Base-by-base conservation (phyloP, 1,140 invertebrate genomes). In the roundworm (Caenorhabditis elegans) region DNA sequence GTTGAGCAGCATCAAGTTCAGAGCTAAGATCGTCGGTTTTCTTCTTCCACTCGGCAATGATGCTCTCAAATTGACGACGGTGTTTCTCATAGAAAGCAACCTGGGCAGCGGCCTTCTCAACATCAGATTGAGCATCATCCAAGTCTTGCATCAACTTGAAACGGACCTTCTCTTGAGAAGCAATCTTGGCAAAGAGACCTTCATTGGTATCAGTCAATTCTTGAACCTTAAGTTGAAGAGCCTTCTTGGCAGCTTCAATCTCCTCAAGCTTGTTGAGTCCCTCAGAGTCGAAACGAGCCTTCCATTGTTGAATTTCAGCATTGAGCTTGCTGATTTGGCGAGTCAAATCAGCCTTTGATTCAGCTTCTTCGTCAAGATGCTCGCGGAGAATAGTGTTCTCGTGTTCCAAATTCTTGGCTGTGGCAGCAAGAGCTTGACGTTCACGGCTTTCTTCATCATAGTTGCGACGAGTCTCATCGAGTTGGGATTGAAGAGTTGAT, bases 21-120 rank as follows among this genome's bases (percentile, higher is more conserved):
- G 95, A 94, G 85, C 96, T 94, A 83, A 99, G 93, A 90, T 98
- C 97, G 88, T 98, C 96, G 90, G 96, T 95, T 93, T 98, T 98
- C 91, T 97, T 94, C 92, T 98, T 98, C 97, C 97, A 99, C 94
- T 99, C 97, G 84, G 95, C 94, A 90, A 99, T 95, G 91, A 98
- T 97, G 92, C 28, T 55, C 93, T 99, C 98, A 92, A 99, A 98
- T 86, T 95, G 95, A 92, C 98, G 98, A 92, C 98, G 96, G 92
- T 98, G 98, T 95, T 99, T 99, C 92, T 99, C 98, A 86, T 98
- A 94, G 80, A 95, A 82, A 48, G 82, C 86, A 51, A 86, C 86
- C 43, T 88, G 89, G 36, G 85, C 85, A 19, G 88, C 85, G 75
- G 88, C 88, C 24, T 96, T 94, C 91, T 99, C 97, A 88, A 98